These are phyloP conservation scores for Zeus faber DNA, from an alignment of 2,113 vertebrate species.

Conservation along the genomic window DNA sequence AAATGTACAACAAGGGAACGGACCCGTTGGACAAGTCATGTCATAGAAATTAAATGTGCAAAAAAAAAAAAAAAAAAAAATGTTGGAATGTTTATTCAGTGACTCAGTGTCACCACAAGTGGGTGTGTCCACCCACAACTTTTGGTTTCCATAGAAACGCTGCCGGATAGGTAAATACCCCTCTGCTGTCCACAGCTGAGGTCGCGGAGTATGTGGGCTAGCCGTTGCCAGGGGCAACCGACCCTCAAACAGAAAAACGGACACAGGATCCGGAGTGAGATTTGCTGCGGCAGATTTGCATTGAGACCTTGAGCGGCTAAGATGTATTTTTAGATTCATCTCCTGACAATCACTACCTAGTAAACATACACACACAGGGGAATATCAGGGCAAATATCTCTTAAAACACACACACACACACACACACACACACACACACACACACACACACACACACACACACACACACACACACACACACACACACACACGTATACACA, in stretches of 20 bases:
- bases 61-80: slow-evolving; percentile 2
- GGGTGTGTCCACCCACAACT: slow-evolving; percentile 65
- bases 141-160: slow-evolving; percentile 62
- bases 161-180: slow-evolving; percentile 67
- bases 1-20: background rate
- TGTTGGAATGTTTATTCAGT: slow-evolving; percentile 48
- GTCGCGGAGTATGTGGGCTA: slow-evolving; percentile 23
- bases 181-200: slow-evolving; percentile 37
- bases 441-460: slow-evolving; percentile 15
- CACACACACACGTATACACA: slow-evolving; percentile 8
- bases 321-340: slow-evolving; percentile 58
- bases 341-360: slow-evolving; percentile 11
- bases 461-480: slow-evolving; percentile 4
- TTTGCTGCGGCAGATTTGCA: slow-evolving; percentile 39
- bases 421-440: slow-evolving; percentile 4
- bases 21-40: background rate
- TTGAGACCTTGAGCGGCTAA: slow-evolving; percentile 48
- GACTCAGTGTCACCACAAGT: slow-evolving; percentile 63
- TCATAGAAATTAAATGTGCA: slow-evolving; percentile 1
- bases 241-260: slow-evolving; percentile 60
- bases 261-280: slow-evolving; percentile 49
- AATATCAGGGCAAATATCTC: too few relatives aligned
- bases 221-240: slow-evolving; percentile 63
- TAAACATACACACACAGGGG: background rate
- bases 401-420: slow-evolving; percentile 8